Evolutionary conservation across 2,797 vertebrate species (phyloP).

Genomic region (Meda fulgida): DNA sequence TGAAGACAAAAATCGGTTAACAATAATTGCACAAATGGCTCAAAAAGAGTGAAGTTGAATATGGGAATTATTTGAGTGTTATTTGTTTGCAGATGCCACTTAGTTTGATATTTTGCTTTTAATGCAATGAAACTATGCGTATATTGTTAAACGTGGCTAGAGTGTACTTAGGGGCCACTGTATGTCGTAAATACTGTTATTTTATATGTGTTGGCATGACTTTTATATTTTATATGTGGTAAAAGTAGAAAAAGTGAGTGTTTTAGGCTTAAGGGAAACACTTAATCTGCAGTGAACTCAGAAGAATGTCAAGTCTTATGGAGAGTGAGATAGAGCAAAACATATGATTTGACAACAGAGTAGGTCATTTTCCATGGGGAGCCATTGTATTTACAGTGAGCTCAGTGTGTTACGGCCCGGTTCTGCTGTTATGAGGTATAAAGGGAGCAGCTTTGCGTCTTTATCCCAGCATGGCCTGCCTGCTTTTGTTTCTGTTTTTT

Average conservation of each 20-base stretch:
- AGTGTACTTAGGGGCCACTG: conserved; percentile 2
- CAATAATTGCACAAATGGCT: conserved; percentile 2
- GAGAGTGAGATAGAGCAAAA: conserved; percentile 1
- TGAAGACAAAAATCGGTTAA: background rate
- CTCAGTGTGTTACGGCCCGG: conserved; percentile 11
- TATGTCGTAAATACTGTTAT: conserved; percentile 19
- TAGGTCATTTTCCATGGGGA: conserved; percentile 26
- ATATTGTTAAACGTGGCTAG: conserved; percentile 2
- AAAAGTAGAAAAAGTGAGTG: background rate
- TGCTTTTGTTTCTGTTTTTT: conserved; percentile 48
- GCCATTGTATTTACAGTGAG: conserved; percentile 18
- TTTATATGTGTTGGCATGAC: conserved; percentile 7
- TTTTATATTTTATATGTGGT: conserved; percentile 9
- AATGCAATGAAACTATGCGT: background rate
- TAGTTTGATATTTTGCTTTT: background rate
- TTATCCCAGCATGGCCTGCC: conserved; percentile 23
- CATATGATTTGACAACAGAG: conserved; percentile 29
- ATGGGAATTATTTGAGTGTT: background rate
- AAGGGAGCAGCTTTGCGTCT: conserved; percentile 44
- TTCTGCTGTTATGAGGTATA: conserved; percentile 42
- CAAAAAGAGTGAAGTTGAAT: background rate
- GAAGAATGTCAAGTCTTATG: conserved; percentile 19
- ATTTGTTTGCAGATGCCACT: background rate
- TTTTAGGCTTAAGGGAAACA: conserved; percentile 36
- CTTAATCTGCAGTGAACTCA: conserved; percentile 7